phyloP scores from a whole-genome alignment of 1,140 invertebrate genomes.

The Aleiodes sp. region DNA sequence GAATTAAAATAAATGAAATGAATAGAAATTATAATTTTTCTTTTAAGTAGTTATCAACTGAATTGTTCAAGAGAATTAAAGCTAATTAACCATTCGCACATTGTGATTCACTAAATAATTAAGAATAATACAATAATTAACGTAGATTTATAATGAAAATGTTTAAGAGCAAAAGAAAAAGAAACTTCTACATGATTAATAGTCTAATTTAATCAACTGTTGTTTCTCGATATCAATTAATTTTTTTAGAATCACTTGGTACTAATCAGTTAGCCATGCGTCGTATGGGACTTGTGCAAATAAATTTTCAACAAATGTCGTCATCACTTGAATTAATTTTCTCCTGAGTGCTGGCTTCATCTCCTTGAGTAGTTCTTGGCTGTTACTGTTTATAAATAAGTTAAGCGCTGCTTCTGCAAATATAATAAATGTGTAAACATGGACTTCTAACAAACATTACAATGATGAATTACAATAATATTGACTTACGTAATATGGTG shows the following conservation, averaged over 20 bases:
- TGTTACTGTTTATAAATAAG: slow-evolving; percentile 86
- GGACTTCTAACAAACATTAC: no score
- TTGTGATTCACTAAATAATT: neutral
- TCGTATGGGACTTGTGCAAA: slow-evolving; percentile 81
- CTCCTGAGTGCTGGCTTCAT: slow-evolving; percentile 85
- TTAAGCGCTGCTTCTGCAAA: slow-evolving; percentile 80
- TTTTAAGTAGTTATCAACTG: no score
- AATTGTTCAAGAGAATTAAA: no score
- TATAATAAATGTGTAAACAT: slow-evolving; percentile 5
- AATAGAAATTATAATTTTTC: no score
- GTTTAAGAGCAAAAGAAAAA: neutral
- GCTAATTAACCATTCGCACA: slow-evolving; percentile 4
- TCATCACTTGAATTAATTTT: slow-evolving; percentile 79
- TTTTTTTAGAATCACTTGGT: neutral
- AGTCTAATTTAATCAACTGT: neutral
- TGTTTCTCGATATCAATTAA: neutral
- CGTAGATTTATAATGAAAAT: neutral
- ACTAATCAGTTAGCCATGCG: slow-evolving; percentile 72
- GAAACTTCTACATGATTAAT: neutral
- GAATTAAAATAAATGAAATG: no score
- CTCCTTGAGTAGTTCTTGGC: slow-evolving; percentile 82
- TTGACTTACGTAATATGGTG: slow-evolving; percentile 77
- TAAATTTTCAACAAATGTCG: slow-evolving; percentile 77
- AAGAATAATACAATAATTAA: neutral
- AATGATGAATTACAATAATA: no score